Evolutionary conservation across 2,888 invertebrate species (phyloP).

Genomic region (Hirtodrosophila cameraria): DNA sequence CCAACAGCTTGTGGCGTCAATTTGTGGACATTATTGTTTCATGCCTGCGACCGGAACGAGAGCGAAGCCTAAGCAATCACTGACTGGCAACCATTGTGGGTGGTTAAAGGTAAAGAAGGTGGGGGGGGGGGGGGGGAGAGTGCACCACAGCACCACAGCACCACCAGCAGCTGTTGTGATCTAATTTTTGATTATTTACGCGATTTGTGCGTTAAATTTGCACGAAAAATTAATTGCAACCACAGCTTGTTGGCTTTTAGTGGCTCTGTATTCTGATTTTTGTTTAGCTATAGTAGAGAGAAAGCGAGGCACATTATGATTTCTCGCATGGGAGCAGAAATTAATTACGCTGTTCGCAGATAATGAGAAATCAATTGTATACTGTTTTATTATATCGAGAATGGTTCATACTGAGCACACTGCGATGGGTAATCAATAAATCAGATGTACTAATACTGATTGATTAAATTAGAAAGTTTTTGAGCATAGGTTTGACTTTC

Average conservation of each 20-base stretch:
- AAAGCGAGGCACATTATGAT: not conserved
- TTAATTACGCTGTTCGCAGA: slow-evolving; percentile 35
- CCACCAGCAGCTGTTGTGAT: slow-evolving; percentile 49
- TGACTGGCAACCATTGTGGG: slow-evolving; percentile 21
- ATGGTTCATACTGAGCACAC: not conserved
- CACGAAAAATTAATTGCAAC: slow-evolving; percentile 68
- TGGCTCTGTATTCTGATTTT: slow-evolving; percentile 28
- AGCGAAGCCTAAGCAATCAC: slow-evolving; percentile 66
- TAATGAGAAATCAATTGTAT: slow-evolving; percentile 37
- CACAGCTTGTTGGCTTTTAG: slow-evolving; percentile 51
- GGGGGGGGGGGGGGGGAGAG: not conserved
- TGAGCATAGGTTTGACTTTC: too few species aligned
- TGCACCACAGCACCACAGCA: slow-evolving; percentile 19
- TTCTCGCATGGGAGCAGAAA: slow-evolving; percentile 16
- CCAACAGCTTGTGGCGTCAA: slow-evolving; percentile 79
- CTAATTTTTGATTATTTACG: slow-evolving; percentile 75
- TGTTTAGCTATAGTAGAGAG: not conserved
- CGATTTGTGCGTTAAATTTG: slow-evolving; percentile 65
- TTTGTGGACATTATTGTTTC: slow-evolving; percentile 79
- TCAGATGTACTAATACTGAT: too few species aligned
- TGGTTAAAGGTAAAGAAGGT: not conserved
- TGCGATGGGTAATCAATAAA: not conserved
- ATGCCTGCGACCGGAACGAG: slow-evolving; percentile 62
- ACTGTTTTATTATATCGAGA: slow-evolving; percentile 8
- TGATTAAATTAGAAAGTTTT: too few species aligned